Base-by-base conservation (phyloP, 2,888 invertebrate species). In the Lamellibrachia satsuma region DNA sequence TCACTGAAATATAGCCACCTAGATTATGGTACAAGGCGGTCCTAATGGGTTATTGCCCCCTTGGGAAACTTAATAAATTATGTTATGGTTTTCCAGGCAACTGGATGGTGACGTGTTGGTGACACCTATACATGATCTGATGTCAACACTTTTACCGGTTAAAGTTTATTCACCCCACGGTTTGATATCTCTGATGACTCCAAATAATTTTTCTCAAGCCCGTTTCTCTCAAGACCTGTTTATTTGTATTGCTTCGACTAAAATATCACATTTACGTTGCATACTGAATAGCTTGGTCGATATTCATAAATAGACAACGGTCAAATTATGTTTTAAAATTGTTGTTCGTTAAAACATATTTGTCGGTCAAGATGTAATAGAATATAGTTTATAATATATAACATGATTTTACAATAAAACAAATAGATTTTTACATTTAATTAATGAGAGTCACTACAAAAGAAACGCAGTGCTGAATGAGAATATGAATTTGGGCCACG, bases 1-100 rank as follows among this genome's bases (percentile, higher is more conserved):
- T 75, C 75, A n/a, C 75, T 75, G 75, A 75, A 75, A 75, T 75
- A 75, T 75, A 75, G 75, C 75, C 75, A 75, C 75, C 75, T 75
- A 75, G 22, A 75, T 75, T 75, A 75, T 22, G 75, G 22, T 75
- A 75, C 75, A 75, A 75, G 75, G 75, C 22, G n/a, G 75, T 11
- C 75, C 75, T 75, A 75, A 75, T 75, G 75, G 22, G 75, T 75
- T 75, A 75, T 15, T 75, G 75, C 75, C 75, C 75, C 75, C n/a
- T 22, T 15, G 75, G 75, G 75, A n/a, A 75, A 75, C 22, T 75
- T 75, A 22, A 75, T 75, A 75, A 75, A 75, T 75, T 75, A 75
- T 75, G 75, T 75, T 75, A 75, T 75, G 75, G 75, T 75, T 75
- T n/a, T 75, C 75, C 39, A 6, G 22, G 22, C 6, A 22, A 75